These are phyloP conservation scores for Steatocranus sp. DNA, from an alignment of 2,797 vertebrate genomes.

Conservation along the genomic window DNA sequence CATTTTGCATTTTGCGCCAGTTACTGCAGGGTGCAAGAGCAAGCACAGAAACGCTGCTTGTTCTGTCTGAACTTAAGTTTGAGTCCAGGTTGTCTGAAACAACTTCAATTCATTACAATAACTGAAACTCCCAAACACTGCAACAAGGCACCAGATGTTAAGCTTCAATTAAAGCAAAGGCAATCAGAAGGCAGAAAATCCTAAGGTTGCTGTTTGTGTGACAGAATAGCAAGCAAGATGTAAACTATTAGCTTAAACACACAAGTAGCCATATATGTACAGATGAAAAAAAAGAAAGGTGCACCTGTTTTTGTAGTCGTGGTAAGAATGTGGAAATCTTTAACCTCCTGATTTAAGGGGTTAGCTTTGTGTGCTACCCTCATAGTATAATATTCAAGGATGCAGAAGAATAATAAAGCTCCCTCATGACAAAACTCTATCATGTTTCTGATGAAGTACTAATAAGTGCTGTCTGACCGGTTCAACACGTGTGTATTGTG, in stretches of 20 bases:
- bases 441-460: slow-evolving; percentile 30
- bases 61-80: not conserved
- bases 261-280: not conserved
- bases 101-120: not conserved
- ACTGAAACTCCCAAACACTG: not conserved
- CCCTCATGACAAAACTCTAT: slow-evolving; percentile 4
- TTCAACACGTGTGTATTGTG: slow-evolving; percentile 24
- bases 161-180: not conserved
- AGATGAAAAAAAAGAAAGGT: not conserved
- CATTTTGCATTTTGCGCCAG: not conserved
- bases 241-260: not conserved
- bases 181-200: not conserved
- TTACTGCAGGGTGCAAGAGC: not conserved
- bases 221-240: not conserved
- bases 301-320: accelerated
- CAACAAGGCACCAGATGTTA: not conserved
- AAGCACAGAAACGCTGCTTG: accelerated
- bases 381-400: not conserved
- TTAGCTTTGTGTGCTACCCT: not conserved
- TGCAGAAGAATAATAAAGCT: slow-evolving; percentile 3
- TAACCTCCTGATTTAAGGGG: not conserved
- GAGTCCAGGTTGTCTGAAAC: not conserved
- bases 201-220: not conserved
- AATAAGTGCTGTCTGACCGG: slow-evolving; percentile 44
- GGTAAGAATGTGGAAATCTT: not conserved